phyloP scores from a whole-genome alignment of 2,888 invertebrate species.

The Metellina segmentata region DNA sequence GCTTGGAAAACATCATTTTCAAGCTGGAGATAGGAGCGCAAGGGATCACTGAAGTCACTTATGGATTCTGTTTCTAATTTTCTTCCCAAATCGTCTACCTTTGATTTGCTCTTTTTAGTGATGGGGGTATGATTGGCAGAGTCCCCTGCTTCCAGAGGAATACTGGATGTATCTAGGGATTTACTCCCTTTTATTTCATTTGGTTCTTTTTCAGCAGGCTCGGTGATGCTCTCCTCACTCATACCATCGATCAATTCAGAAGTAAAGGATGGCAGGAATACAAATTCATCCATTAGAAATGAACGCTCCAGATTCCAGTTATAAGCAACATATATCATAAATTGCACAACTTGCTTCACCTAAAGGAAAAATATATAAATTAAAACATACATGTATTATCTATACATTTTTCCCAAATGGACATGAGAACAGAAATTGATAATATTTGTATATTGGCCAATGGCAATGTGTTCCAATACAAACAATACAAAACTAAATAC shows the following conservation, averaged over 20 bases:
- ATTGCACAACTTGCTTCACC: constrained; percentile 90
- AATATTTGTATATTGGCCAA: too few relatives aligned
- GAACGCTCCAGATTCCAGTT: constrained; percentile 96
- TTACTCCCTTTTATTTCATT: not conserved
- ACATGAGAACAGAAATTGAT: too few relatives aligned
- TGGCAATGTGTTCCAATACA: too few relatives aligned
- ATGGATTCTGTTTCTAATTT: constrained; percentile 83
- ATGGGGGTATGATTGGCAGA: constrained; percentile 9
- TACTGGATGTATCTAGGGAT: not conserved
- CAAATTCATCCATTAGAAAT: constrained; percentile 93
- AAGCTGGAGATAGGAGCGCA: constrained; percentile 84
- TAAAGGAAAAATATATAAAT: constrained; percentile 27
- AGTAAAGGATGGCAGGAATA: constrained; percentile 84
- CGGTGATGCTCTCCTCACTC: not conserved
- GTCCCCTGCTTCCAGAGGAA: not conserved
- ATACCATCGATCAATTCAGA: constrained; percentile 38
- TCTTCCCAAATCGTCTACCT: constrained; percentile 55
- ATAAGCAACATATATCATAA: constrained; percentile 91
- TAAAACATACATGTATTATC: too few relatives aligned
- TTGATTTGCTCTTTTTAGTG: constrained; percentile 56
- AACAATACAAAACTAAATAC: not conserved
- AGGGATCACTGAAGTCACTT: constrained; percentile 91
- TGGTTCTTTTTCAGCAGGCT: not conserved
- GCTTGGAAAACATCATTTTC: constrained; percentile 80
- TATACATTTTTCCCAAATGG: not conserved